Percentiles rank a stretch among this genome's conserved stretches.
Conservation (phyloP, 2,797 vertebrate species). For the Periparus ater region DNA sequence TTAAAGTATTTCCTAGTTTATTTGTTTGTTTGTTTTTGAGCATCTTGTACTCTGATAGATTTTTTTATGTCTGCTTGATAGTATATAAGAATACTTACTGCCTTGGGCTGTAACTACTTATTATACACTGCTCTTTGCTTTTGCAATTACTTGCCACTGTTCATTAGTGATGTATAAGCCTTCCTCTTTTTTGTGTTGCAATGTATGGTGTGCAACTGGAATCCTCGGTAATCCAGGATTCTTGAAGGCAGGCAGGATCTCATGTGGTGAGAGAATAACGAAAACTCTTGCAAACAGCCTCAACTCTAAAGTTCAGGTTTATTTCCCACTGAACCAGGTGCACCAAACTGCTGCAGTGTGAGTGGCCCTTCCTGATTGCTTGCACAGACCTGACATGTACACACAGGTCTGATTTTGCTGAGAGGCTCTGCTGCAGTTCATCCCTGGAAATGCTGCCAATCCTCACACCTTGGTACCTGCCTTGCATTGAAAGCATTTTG, state of each 20-base stretch:
- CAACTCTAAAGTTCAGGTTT: background rate
- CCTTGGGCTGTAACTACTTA: background rate
- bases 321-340: background rate
- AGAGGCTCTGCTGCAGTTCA: background rate
- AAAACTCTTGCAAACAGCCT: background rate
- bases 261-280: background rate
- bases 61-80: background rate
- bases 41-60: background rate
- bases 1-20: background rate
- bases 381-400: background rate
- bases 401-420: background rate
- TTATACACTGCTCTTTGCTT: background rate
- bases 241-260: background rate
- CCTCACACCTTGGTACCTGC: background rate
- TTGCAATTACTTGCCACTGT: background rate
- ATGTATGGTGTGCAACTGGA: background rate
- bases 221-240: background rate
- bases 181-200: background rate
- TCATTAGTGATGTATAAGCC: background rate
- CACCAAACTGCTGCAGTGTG: background rate
- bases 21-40: background rate
- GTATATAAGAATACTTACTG: background rate
- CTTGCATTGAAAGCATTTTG: background rate
- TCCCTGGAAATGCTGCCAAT: background rate
- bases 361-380: background rate